A percentile compares a stretch with the other conserved stretches of the same genome.
Evolutionary conservation across 2,113 vertebrate genomes (phyloP).

Genomic region (Lepisosteus oculatus): DNA sequence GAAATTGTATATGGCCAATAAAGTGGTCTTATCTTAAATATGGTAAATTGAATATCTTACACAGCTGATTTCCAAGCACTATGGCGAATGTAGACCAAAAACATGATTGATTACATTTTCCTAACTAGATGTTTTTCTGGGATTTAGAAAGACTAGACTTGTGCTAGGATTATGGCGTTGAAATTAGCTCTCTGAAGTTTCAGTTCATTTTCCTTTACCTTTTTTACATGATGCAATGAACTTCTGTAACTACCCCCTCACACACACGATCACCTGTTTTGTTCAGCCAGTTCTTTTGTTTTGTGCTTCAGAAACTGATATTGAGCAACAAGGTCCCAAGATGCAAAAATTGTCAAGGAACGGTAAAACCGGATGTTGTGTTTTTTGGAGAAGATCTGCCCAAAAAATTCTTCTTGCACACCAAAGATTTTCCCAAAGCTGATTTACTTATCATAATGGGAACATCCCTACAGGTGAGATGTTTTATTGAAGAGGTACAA

Average conservation of each 20-base stretch:
- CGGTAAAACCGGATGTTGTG: constrained; percentile 70
- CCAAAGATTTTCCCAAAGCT: constrained; percentile 66
- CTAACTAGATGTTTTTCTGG: too few species aligned
- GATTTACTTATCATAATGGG: constrained; percentile 76
- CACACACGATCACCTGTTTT: neutral
- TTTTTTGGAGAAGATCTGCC: constrained; percentile 76
- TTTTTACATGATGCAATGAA: too few species aligned
- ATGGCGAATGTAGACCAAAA: too few species aligned
- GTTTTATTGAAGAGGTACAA: neutral
- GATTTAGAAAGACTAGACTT: too few species aligned
- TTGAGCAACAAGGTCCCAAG: constrained; percentile 58
- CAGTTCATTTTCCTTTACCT: too few species aligned
- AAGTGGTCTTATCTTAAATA: too few species aligned
- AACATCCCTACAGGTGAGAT: constrained; percentile 65
- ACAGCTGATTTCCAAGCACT: too few species aligned
- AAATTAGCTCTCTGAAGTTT: too few species aligned
- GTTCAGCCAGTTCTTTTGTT: neutral
- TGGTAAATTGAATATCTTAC: too few species aligned
- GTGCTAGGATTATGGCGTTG: too few species aligned
- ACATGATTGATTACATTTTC: too few species aligned
- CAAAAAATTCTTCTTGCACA: constrained; percentile 64
- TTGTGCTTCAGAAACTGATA: constrained; percentile 45
- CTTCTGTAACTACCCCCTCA: neutral
- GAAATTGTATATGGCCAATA: too few species aligned
- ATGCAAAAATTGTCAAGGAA: constrained; percentile 65